A percentile compares a stretch with the other conserved stretches of the same genome.
Conservation (phyloP, 2,888 invertebrate species). For the Macropis europaea region DNA sequence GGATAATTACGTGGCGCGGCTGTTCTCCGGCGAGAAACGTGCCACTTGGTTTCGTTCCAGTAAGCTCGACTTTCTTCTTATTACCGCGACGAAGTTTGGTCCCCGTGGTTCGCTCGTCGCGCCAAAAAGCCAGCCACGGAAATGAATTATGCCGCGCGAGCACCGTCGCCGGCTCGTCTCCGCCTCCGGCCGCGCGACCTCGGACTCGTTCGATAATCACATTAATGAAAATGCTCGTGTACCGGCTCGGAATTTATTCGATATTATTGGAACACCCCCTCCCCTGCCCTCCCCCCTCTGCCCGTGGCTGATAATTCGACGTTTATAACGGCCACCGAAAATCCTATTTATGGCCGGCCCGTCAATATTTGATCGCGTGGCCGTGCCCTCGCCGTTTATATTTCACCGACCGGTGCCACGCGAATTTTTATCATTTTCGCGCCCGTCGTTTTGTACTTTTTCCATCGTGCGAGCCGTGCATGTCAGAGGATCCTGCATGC, state of each 20-base stretch:
- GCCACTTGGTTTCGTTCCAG: slow-evolving; percentile 63
- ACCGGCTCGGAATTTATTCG: slow-evolving; percentile 52
- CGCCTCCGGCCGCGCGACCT: slow-evolving; percentile 5
- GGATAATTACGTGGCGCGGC: slow-evolving; percentile 56
- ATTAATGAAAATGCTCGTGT: slow-evolving; percentile 51
- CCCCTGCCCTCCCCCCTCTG: too few species aligned
- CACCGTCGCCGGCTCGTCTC: slow-evolving; percentile 19
- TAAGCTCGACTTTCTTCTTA: slow-evolving; percentile 55
- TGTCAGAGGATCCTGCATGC: too few species aligned
- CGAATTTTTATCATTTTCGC: neutral
- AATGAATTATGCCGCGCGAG: slow-evolving; percentile 55
- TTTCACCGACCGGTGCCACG: neutral
- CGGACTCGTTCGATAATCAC: slow-evolving; percentile 44
- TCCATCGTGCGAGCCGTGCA: too few species aligned
- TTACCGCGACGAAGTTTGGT: slow-evolving; percentile 39
- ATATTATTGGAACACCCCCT: slow-evolving; percentile 48
- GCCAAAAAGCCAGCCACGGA: slow-evolving; percentile 45
- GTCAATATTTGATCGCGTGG: slow-evolving; percentile 47
- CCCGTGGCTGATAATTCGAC: slow-evolving; percentile 50
- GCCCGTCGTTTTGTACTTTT: neutral
- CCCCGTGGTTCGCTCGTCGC: slow-evolving; percentile 20
- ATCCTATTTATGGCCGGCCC: slow-evolving; percentile 43
- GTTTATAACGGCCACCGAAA: slow-evolving; percentile 48
- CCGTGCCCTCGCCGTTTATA: slow-evolving; percentile 6
- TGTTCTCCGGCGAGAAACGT: slow-evolving; percentile 34